Conservation (phyloP, 2,113 vertebrate species). For the Eptatretus burgeri region DNA sequence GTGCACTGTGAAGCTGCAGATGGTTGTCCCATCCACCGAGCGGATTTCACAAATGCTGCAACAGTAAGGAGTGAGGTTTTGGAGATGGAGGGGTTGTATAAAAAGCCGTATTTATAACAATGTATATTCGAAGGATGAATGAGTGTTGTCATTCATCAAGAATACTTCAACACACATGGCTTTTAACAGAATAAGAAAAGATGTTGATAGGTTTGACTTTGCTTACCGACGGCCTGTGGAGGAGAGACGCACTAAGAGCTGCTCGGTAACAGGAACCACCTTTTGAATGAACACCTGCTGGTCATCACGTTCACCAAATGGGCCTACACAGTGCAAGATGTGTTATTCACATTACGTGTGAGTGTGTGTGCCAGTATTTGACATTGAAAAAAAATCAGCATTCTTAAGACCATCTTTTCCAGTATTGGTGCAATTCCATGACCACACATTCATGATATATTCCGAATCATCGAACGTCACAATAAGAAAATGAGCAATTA, state of each 20-base stretch:
- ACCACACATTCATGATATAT: too few species aligned
- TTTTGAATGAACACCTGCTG: constrained; percentile 97
- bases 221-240: constrained; percentile 73
- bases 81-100: not conserved
- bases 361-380: too few species aligned
- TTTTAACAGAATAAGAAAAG: not conserved
- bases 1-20: constrained; percentile 59
- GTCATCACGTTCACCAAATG: constrained; percentile 83
- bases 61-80: not conserved
- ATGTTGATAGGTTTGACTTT: not conserved
- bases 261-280: constrained; percentile 84
- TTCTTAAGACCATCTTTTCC: not conserved
- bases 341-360: too few species aligned
- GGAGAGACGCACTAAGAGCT: constrained; percentile 71
- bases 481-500: not conserved
- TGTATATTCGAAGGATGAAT: not conserved
- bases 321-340: constrained; percentile 21
- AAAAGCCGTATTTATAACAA: not conserved
- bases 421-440: not conserved
- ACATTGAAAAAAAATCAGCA: not conserved
- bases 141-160: not conserved
- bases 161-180: not conserved
- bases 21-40: constrained; percentile 70
- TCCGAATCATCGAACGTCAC: not conserved
- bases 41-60: constrained; percentile 82